Percentiles rank a stretch among this genome's conserved stretches.
These are phyloP conservation scores for Drosophila neonasuta DNA, from an alignment of 2,888 invertebrate genomes.

Conservation along the genomic window DNA sequence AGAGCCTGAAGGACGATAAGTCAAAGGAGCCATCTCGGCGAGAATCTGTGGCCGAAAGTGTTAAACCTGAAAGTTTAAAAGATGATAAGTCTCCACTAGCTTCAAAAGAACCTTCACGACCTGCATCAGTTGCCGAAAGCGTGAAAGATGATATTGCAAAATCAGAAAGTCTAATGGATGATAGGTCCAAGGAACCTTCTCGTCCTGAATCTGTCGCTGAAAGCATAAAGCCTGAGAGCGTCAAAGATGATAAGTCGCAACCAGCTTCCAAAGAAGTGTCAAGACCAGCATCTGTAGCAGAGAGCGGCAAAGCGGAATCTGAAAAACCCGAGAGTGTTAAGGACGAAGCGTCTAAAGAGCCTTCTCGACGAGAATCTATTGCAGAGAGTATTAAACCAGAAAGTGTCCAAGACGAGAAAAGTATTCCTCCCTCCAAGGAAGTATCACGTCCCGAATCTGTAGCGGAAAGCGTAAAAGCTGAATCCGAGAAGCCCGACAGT, in stretches of 20 bases:
- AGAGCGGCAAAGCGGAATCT: slow-evolving; percentile 28
- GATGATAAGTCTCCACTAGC: slow-evolving; percentile 25
- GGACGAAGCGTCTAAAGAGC: slow-evolving; percentile 40
- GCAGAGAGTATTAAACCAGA: slow-evolving; percentile 16
- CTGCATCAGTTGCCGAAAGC: slow-evolving; percentile 36
- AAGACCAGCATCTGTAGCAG: slow-evolving; percentile 34
- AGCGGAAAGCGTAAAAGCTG: slow-evolving; percentile 29
- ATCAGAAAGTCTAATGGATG: slow-evolving; percentile 25
- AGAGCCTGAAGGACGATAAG: background rate
- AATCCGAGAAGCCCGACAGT: slow-evolving; percentile 39
- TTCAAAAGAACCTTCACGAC: slow-evolving; percentile 37
- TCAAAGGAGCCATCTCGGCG: slow-evolving; percentile 17
- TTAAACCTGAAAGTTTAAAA: slow-evolving; percentile 16
- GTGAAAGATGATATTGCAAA: slow-evolving; percentile 32
- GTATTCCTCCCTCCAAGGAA: slow-evolving; percentile 28
- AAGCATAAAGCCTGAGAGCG: slow-evolving; percentile 22
- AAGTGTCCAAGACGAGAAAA: slow-evolving; percentile 7
- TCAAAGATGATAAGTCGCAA: slow-evolving; percentile 27
- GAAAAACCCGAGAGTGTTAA: slow-evolving; percentile 19
- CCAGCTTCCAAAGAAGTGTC: slow-evolving; percentile 40
- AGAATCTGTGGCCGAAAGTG: slow-evolving; percentile 19
- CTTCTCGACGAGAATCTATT: slow-evolving; percentile 15
- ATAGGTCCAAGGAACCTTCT: slow-evolving; percentile 26
- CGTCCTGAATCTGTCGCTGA: slow-evolving; percentile 44
- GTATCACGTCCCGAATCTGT: slow-evolving; percentile 36